Evolutionary conservation across 2,113 vertebrate species (phyloP), one percentile per base, ranked within the genome.

Genomic region (Ceuthmochares aereus): DNA sequence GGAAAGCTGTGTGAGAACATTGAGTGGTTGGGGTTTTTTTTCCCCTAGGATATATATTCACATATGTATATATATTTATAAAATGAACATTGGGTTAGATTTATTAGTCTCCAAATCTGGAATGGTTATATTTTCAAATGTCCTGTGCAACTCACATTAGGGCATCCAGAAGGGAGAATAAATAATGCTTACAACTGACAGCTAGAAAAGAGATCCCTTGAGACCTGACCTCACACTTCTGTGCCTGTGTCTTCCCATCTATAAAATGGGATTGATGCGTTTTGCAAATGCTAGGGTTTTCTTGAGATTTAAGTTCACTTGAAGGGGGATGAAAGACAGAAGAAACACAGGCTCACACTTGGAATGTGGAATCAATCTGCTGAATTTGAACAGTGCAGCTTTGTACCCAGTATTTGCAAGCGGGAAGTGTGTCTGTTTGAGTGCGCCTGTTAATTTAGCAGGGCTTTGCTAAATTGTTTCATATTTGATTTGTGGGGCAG

Each of bases 51-150:
- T 93, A 75, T 81, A 74, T 90, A 84, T 92, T 89, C 49, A 92
- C 45, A 93, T 83, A 76, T 77, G 40, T 59, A 84, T 83, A 22
- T 66, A 49, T 91, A 94, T 84, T 88, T 86, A 84, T 85, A 51
- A 84, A 85, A 62, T 66, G 22, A 94, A 83, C 84, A 62, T 89
- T 85, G 73, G 63, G 78, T 93, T 91, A 76, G 66, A 49, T 91
- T 84, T 95, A 79, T 94, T 89, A 73, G 40, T 87, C 42, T 83
- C 25, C 51, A 93, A 90, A 77, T 95, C 37, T 92, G 73, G 76
- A 88, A 62, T 66, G 16, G 49, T 85, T 87, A 13, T 69, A 82
- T 94, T 94, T 94, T 83, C 43, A 79, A 76, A 83, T 73, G 63
- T 85, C 67, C 51, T 95, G 85, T 80, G 74, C 76, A 90, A 62